Evolutionary conservation across 2,797 vertebrate species (phyloP), one percentile per base, ranked within the genome.

Genomic region (Myotis findleyi): DNA sequence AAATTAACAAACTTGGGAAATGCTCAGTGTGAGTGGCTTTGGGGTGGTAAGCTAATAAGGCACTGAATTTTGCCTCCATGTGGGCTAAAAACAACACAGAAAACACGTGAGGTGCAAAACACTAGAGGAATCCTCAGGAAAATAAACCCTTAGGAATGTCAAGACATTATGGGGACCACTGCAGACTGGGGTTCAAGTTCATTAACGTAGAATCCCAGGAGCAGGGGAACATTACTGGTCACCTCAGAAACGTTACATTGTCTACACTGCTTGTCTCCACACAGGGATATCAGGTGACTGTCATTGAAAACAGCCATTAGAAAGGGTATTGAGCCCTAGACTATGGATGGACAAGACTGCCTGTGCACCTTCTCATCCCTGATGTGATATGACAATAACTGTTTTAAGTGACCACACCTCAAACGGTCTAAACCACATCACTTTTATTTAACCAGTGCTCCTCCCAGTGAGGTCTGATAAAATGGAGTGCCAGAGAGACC

Each of bases 1-100:
- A 66, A 92, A 21, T 69, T 71, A 51, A 69, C 23, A 69, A 90
- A 81, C 76, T 91, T 25, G 23, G 55, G 47, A 92, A 92, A 81
- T n/a, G 53, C 44, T 47, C 51, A 11, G 7, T 59, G 33, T 91
- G 36, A 85, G 9, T 59, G 38, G 59, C 87, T 64, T 23, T 91
- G 27, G 57, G 3, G 36, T 3, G 17, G 27, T 59, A 73, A 93
- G 57, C 41, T 30, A 80, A 41, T 33, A 9, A 90, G 66, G 30
- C 36, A 85, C 62, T 95, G 44, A 72, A 68, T 93, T 95, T 88
- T 91, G 51, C 75, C 71, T 72, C 73, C 72, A 80, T 16, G n/a
- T 76, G 51, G n/a, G 62, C 14, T 57, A 80, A 55, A 73, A 93
- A 55, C 25, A 71, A 82, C 75, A 88, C 44, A 84, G 68, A 81